A percentile compares a stretch with the other conserved stretches of the same genome.
Conservation (phyloP, 30 jellyfish, hydroid and myxozoan genomes). For the Catostylus mosaicus region DNA sequence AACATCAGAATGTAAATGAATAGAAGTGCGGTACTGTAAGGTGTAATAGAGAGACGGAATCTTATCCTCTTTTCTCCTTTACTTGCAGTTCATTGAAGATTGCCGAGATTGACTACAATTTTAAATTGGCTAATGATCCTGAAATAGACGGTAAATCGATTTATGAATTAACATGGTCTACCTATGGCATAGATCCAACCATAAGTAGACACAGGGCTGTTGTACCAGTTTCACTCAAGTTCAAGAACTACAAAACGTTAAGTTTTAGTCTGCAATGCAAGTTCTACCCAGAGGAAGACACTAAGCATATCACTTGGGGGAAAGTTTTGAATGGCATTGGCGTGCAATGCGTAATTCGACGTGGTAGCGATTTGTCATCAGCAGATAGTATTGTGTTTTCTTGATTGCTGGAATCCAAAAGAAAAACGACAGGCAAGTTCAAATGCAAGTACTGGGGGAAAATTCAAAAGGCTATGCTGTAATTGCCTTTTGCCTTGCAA, state of each 20-base stretch:
- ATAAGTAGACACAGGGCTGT: conserved; percentile 81
- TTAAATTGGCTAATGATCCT: conserved; percentile 71
- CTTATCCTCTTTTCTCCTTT: not conserved
- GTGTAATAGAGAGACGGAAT: no score
- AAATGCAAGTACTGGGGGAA: no score
- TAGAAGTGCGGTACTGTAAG: no score
- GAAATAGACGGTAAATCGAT: conserved; percentile 73
- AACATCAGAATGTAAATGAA: no score
- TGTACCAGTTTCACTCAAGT: conserved; percentile 80
- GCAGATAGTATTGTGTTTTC: conserved; percentile 82
- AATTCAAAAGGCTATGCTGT: no score
- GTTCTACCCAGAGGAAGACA: conserved; percentile 83
- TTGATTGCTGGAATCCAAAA: conserved; percentile 1
- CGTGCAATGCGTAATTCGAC: conserved; percentile 81
- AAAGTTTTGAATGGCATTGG: conserved; percentile 66
- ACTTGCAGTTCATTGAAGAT: conserved; percentile 61
- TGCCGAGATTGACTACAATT: conserved; percentile 87
- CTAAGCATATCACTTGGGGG: conserved; percentile 91
- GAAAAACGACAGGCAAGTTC: no score
- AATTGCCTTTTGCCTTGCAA: no score
- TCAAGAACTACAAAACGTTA: conserved; percentile 83
- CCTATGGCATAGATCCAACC: conserved; percentile 90
- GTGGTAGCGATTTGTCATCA: conserved; percentile 84
- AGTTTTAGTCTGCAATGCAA: conserved; percentile 89
- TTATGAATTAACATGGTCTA: conserved; percentile 91